Base-by-base conservation (phyloP, 2,888 invertebrate genomes). In the Drosophila histrio region DNA sequence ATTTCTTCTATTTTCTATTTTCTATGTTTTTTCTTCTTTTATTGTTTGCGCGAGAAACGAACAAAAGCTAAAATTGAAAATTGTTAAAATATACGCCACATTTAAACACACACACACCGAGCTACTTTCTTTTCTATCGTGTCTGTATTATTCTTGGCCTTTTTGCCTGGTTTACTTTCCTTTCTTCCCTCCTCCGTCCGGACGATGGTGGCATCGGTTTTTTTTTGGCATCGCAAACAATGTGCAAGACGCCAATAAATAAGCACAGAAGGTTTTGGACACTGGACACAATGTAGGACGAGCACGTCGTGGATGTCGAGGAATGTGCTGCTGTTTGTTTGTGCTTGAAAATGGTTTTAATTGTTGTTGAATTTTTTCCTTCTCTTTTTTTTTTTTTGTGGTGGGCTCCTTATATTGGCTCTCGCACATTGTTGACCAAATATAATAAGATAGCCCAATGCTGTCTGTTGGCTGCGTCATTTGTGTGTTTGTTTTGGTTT, bases 61-160 rank as follows among this genome's bases (percentile, higher is more conserved):
- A 87, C 84, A 84, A 84, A 84, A 85, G 86, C 83, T 78, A 76
- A 87, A 84, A 85, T 84, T 84, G 86, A 84, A 84, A 84, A 87
- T 79, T 82, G 86, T 82, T 82, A 79, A 82, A 85, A 84, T 79
- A 79, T 79, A 76, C 75, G 54, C 59, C 62, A 73, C 59, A 62
- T 22, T 54, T 62, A 73, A 24, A 56, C 22, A 39, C 21, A 47
- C 6, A 47, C 36, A 54, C 6, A 44, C 38, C 44, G 46, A 82
- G 79, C 74, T 47, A 83, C 86, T 79, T 81, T 79, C 80, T 60
- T 67, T 69, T 62, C 66, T 72, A 65, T 82, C 30, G 41, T 58
- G 61, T 56, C 60, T 58, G 46, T 71, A 71, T 57, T 69, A 65
- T 86, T 66, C 73, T 80, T 84, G 82, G 79, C 87, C 85, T 85